Base-by-base conservation (phyloP, 2,113 vertebrate genomes). In the Oriolus oriolus region DNA sequence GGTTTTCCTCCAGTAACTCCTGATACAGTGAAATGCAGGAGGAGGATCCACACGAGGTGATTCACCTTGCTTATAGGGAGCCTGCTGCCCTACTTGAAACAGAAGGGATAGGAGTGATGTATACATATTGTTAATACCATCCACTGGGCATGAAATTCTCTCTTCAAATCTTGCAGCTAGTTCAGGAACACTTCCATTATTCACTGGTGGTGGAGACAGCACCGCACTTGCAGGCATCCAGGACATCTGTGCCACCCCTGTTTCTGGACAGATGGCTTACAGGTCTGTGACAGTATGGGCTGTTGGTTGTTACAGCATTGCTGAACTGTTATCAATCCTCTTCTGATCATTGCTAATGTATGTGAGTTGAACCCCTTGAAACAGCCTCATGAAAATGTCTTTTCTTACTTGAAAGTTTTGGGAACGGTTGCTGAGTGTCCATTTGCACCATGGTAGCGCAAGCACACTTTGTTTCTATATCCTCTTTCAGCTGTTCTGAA, bases 261-360 rank as follows among this genome's bases (percentile, higher is more conserved):
- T 63, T 16, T 76, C 44, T 45, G 49, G 35, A 41, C 79, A 92
- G 52, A 17, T 76, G 79, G 44, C 41, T 75, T 47, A 44, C 57
- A 73, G 21, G 31, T 68, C 70, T 95, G 30, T 76, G 57, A 59
- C 21, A 41, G 24, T 42, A 39, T 33, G 30, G 47, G 21, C 30
- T 87, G 41, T 81, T 81, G 54, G 23, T 37, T 63, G 39, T 83
- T 56, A 63, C 18, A 87, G 78, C 1, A 0, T 49, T 88, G 79
- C 63, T 60, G 65, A 68, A 12, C 45, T 0, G 0, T 88, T 53
- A 49, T 9, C 16, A n/a, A 0, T 54, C 20, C 8, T 75, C 65
- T 79, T 71, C n/a, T 57, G 52, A 41, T 53, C 4, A 10, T 23
- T 87, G 69, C 37, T 69, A 24, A 21, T 3, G 4, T 39, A 15